Evolutionary conservation across 2,797 vertebrate genomes (phyloP), one percentile per base, ranked within the genome.

Genomic region (Amniataba percoides): DNA sequence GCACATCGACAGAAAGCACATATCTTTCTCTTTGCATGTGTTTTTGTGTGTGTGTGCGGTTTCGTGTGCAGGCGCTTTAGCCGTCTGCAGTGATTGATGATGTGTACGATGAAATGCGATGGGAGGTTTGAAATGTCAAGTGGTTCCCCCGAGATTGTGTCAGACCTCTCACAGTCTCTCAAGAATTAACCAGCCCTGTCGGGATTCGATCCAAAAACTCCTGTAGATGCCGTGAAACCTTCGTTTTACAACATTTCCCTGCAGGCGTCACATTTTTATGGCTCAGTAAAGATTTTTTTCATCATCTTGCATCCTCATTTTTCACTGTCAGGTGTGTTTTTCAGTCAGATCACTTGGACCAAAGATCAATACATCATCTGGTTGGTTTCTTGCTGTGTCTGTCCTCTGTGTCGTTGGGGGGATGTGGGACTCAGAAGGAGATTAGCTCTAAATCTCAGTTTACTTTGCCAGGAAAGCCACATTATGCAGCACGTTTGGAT

Each of bases 371-470:
- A 18, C 2, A 27, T 43, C 10, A 56, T 18, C 34, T 34, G 7
- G 16, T 62, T 23, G n/a, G n/a, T 27, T 58, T 45, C 2, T 4
- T 2, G 1, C 25, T 63, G 13, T 18, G 57, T 68, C 2, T 1
- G 27, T 45, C 31, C 42, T 15, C 42, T 2, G 40, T 80, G 66
- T 58, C 39, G 46, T n/a, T 64, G 55, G 25, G 77, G 18, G 59
- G 15, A 39, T 43, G 3, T 27, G 40, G 62, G 56, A 25, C 48
- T 51, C 40, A 4, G 56, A 59, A 78, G 42, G 10, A 64, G 72
- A 65, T 88, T 71, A 52, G 2, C 7, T 55, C 18, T 34, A 52
- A 83, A 71, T 74, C 75, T 49, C 19, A 5, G 45, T 78, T 69
- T 73, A 65, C 51, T 77, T 64, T 61, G 52, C 66, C 64, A 19